Evolutionary conservation across 1,140 invertebrate genomes (phyloP), one percentile per base, ranked within the genome.

Genomic region (Diprion similis): DNA sequence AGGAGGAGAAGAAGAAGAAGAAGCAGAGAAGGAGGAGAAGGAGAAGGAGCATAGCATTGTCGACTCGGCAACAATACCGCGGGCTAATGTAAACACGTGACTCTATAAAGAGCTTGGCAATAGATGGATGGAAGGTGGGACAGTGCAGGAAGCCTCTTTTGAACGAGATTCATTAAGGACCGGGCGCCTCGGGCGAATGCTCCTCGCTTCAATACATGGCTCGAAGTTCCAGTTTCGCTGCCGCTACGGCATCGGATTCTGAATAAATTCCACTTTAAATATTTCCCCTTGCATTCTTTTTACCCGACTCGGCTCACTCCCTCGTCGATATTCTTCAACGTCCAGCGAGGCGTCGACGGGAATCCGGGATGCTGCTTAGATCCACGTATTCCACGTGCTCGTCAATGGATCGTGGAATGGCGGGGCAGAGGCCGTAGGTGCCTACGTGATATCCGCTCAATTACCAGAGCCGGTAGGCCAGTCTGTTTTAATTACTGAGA

Each of bases 401-500:
- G 45, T 37, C 17, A 10, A 17, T 13, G 37, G 45, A 70, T 48
- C 45, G 46, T 17, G n/a, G 66, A 45, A 71, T 8, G 66, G 18
- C 13, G 51, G n/a, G 18, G 37, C 18, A 71, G 45, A 71, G 7
- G 71, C 70, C 70, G 67, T 73, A 77, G 74, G 70, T 70, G 72
- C 69, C 46, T 10, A 47, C 48, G 68, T 71, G 68, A 69, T 67
- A 68, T 51, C 72, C 76, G 71, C 75, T 78, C 68, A 73, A 76
- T 78, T 78, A 73, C 75, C 73, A 71, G 46, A 48, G 71, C 59
- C 69, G 37, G 46, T 71, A 68, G 68, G 59, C 68, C 45, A 71
- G 68, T 73, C 74, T 70, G 74, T 75, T 76, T 78, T 78, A 78
- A 78, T 78, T 76, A 76, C 76, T 67, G 59, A 74, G 24, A 37